Evolutionary conservation across 2,797 vertebrate genomes (phyloP).

Genomic region (Lepilemur ruficaudatus): DNA sequence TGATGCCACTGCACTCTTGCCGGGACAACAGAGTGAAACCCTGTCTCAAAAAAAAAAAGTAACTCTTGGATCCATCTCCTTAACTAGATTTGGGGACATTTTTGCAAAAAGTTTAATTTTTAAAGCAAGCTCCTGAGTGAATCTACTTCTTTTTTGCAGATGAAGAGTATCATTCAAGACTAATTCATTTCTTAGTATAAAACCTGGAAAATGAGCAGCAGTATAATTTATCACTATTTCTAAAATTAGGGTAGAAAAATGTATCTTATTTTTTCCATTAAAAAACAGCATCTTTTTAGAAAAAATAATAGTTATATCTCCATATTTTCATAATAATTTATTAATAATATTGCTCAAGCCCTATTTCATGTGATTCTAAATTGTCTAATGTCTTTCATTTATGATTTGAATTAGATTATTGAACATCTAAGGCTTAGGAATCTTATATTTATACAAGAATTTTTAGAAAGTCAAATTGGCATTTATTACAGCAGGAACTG

Average conservation of each 20-base stretch:
- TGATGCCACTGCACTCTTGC: neutral
- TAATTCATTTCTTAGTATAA: neutral
- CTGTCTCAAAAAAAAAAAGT: no score
- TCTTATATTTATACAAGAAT: neutral
- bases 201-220: neutral
- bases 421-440: slow-evolving; percentile 5
- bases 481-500: neutral
- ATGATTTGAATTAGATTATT: slow-evolving; percentile 16
- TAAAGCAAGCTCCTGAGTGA: neutral
- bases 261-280: neutral
- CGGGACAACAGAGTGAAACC: no score
- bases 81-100: neutral
- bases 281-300: neutral
- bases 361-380: slow-evolving; percentile 26
- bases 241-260: neutral
- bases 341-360: neutral
- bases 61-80: neutral
- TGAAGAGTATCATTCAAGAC: neutral
- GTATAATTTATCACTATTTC: neutral
- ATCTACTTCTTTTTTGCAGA: neutral
- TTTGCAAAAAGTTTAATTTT: neutral
- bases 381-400: neutral
- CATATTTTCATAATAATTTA: neutral
- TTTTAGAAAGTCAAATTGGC: neutral
- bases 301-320: neutral